These are phyloP conservation scores for Ferrisia virgata DNA, from an alignment of 2,888 invertebrate species.

Conservation along the genomic window DNA sequence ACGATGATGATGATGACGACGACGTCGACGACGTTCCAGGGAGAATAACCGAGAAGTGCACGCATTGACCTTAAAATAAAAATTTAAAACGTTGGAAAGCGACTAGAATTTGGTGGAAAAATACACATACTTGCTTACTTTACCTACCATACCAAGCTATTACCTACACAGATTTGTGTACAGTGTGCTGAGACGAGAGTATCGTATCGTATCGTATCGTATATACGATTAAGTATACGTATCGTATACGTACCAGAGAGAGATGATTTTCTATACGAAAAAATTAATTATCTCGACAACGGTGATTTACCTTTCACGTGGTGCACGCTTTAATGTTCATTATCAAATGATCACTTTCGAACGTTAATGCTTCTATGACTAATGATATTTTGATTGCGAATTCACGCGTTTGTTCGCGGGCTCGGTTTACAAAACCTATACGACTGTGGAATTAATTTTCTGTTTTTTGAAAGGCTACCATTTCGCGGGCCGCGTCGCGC, in stretches of 20 bases:
- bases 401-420: conserved; percentile 6
- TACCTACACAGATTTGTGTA: no score
- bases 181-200: no score
- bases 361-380: conserved; percentile 23
- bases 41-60: not conserved
- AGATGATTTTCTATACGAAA: not conserved
- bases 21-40: no score
- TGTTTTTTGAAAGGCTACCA: not conserved
- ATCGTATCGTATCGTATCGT: no score
- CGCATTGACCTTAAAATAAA: not conserved
- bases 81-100: not conserved
- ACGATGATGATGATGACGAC: no score
- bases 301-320: conserved; percentile 10
- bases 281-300: not conserved
- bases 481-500: not conserved
- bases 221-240: no score
- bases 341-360: conserved; percentile 3
- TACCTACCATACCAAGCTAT: no score
- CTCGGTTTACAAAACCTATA: not conserved
- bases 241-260: no score
- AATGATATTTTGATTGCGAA: conserved; percentile 22
- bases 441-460: not conserved
- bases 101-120: not conserved
- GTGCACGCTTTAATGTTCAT: not conserved
- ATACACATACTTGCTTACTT: not conserved